Evolutionary conservation across 2,888 invertebrate genomes (phyloP).

Genomic region (Drosophila neonasuta): DNA sequence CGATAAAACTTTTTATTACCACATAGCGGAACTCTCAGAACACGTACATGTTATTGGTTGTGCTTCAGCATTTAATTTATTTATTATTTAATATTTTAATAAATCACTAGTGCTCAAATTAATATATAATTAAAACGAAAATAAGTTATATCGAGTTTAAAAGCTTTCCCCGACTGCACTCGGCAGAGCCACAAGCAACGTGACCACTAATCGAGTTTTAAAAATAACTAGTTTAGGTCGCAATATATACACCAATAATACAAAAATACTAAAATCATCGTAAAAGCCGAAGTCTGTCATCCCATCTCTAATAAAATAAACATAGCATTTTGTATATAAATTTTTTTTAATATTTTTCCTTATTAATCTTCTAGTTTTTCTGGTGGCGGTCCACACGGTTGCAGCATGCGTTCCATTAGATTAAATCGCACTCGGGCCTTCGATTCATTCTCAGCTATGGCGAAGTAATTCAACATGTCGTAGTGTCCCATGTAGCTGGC

Average conservation of each 20-base stretch:
- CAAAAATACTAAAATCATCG: conserved; percentile 14
- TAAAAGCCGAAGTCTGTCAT: neutral
- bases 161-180: conserved; percentile 62
- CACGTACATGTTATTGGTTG: conserved; percentile 50
- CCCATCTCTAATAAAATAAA: conserved; percentile 22
- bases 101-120: conserved; percentile 51
- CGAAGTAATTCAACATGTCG: conserved; percentile 95
- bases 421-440: conserved; percentile 97
- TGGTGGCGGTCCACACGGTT: conserved; percentile 99
- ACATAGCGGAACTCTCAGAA: neutral
- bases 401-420: conserved; percentile 98
- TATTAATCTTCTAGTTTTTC: conserved; percentile 94
- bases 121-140: conserved; percentile 71
- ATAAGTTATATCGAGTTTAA: conserved; percentile 68
- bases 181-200: conserved; percentile 24
- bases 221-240: neutral
- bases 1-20: conserved; percentile 16
- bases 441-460: conserved; percentile 98
- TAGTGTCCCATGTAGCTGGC: conserved; percentile 98
- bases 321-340: neutral
- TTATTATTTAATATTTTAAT: conserved; percentile 41
- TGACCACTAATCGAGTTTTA: neutral
- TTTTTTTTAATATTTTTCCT: conserved; percentile 19
- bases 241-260: neutral
- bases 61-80: conserved; percentile 37